phyloP scores from a whole-genome alignment of 2,797 vertebrate species.

The Halcyon smyrnensis region DNA sequence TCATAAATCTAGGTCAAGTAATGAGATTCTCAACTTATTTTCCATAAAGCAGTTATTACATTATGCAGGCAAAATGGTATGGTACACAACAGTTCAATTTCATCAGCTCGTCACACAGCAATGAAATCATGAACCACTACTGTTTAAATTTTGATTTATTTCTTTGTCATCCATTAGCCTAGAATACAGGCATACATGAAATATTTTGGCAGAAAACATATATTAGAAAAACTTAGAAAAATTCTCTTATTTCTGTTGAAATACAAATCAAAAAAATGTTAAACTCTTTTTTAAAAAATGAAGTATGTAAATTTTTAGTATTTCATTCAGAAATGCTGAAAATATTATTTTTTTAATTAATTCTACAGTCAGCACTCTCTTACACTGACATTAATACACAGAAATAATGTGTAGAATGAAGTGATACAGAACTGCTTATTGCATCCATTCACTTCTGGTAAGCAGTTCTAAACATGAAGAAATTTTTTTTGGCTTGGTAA shows the following conservation, averaged over 20 bases:
- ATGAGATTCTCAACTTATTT: constrained; percentile 58
- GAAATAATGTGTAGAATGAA: background rate
- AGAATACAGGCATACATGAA: background rate
- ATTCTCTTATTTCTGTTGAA: background rate
- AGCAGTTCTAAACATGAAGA: background rate
- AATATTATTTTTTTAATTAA: background rate
- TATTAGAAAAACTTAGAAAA: background rate
- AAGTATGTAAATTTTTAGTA: background rate
- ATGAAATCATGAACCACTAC: background rate
- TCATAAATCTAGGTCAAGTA: constrained; percentile 59
- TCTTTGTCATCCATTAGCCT: background rate
- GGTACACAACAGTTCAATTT: constrained; percentile 37
- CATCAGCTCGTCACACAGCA: constrained; percentile 4
- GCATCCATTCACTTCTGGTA: background rate
- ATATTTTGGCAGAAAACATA: background rate
- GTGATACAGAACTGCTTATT: background rate
- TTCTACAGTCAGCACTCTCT: background rate
- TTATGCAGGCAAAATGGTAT: constrained; percentile 46
- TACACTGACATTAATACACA: background rate
- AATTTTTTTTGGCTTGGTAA: background rate
- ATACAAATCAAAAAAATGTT: background rate
- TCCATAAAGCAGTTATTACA: constrained; percentile 43
- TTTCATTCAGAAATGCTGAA: background rate
- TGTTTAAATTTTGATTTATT: constrained; percentile 25
- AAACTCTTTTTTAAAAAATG: background rate